Evolutionary conservation across 2,888 invertebrate genomes (phyloP), one percentile per base, ranked within the genome.

Genomic region (Autographa pulchrina): DNA sequence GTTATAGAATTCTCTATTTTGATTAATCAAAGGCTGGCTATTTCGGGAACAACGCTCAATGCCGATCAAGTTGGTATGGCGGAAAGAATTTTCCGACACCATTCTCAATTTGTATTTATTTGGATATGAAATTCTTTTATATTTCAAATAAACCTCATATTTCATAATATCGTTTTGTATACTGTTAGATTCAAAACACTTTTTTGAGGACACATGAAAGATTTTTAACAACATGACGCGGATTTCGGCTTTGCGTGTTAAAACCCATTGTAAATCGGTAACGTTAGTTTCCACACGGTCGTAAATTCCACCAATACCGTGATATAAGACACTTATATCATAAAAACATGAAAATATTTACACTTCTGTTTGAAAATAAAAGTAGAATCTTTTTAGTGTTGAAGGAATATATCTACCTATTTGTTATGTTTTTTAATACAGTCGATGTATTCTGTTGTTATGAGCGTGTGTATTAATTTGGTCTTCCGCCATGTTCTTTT

Each of bases 1-100:
- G 68, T 67, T 78, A 75, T 80, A 79, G 60, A 69, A 63, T 64
- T 68, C 71, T 79, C 75, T 74, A 76, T 82, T 81, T 81, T 72
- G 68, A 81, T 76, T 77, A 75, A 81, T 80, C 61, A 70, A 75
- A 78, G 52, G 32, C 69, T 60, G 64, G 76, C 73, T 84, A 82
- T 84, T 81, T 77, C 74, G 62, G 11, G 65, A 70, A 9, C 20
- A 58, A 35, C 65, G 61, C 52, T 74, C 68, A 78, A 78, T 76
- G 73, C 63, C 63, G 65, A 5, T 52, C 52, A 67, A 77, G 43
- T 78, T 76, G 25, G 16, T 64, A 38, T 65, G 43, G 20, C 8
- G 67, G 54, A 11, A 62, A 80, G 32, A 66, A 56, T 54, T 70
- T 67, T 43, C 76, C 63, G 54, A 62, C 68, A 62, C 68, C 35